A percentile compares a stretch with the other conserved stretches of the same genome.
Evolutionary conservation across 37 sponge, comb jelly and placozoan species (phyloP).

Genomic region (Trichoplax adhaerens): DNA sequence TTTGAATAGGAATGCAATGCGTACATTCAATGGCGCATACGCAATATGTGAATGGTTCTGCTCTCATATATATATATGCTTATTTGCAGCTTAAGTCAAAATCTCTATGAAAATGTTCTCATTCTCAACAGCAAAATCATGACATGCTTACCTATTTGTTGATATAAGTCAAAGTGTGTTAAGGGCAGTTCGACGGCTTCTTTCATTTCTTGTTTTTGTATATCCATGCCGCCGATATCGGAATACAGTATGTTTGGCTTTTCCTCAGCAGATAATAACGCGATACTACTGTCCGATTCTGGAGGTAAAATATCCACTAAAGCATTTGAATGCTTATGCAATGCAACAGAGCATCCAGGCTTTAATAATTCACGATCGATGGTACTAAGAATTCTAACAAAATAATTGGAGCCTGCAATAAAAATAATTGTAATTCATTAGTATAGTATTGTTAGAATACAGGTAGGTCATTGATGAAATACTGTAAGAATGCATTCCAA

Average conservation of each 20-base stretch:
- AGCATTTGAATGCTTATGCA: slow-evolving; percentile 97
- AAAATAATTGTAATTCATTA: no score
- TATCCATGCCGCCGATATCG: slow-evolving; percentile 89
- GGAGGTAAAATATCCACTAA: slow-evolving; percentile 94
- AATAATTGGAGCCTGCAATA: slow-evolving; percentile 44
- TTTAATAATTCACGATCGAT: slow-evolving; percentile 91
- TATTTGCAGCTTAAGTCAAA: no score
- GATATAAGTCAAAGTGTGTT: slow-evolving; percentile 92
- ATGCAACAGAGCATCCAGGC: slow-evolving; percentile 85
- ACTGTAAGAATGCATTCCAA: no score
- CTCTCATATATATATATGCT: no score
- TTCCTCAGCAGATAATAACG: slow-evolving; percentile 85
- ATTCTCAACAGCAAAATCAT: background rate
- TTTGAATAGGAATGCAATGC: no score
- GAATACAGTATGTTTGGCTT: slow-evolving; percentile 81
- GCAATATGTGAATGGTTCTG: no score
- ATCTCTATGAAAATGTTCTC: background rate
- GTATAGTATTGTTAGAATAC: no score
- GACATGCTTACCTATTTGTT: slow-evolving; percentile 75
- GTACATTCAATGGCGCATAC: no score
- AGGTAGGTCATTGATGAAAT: no score
- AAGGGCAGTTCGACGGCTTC: slow-evolving; percentile 95
- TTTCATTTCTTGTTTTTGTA: slow-evolving; percentile 94
- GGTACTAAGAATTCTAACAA: slow-evolving; percentile 89
- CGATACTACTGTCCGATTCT: slow-evolving; percentile 88